Percentiles rank a stretch among this genome's conserved stretches.
These are phyloP conservation scores for Brachionus rubens DNA, from an alignment of 1,140 invertebrate species.

Conservation along the genomic window DNA sequence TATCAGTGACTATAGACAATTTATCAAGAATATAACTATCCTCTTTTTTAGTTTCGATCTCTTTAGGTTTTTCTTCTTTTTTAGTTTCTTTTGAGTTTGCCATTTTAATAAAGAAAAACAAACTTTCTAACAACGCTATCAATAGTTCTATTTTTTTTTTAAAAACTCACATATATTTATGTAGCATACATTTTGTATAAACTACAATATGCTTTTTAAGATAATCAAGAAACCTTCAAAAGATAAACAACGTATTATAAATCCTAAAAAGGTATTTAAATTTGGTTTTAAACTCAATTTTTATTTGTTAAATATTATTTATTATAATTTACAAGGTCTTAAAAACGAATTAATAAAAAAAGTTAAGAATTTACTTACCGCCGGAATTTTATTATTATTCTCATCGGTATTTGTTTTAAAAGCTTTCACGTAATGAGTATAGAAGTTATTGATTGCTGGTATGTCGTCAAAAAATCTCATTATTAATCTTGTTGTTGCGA, in stretches of 20 bases:
- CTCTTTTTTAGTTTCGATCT: background rate
- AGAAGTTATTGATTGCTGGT: background rate
- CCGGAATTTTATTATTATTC: background rate
- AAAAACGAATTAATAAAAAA: background rate
- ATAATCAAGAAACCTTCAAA: too few species aligned
- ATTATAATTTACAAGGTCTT: slow-evolving; percentile 10
- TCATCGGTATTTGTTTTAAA: slow-evolving; percentile 17
- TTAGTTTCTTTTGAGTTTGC: background rate
- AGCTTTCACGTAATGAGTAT: background rate
- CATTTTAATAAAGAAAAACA: background rate
- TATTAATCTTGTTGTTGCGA: background rate
- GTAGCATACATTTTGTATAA: too few species aligned
- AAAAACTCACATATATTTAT: too few species aligned
- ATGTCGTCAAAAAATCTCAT: slow-evolving; percentile 31
- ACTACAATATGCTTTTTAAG: too few species aligned
- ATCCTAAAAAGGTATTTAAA: background rate
- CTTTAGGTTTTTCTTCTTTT: background rate
- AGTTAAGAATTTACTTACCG: background rate
- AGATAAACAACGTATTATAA: too few species aligned
- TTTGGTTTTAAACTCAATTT: background rate
- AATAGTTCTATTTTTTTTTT: too few species aligned
- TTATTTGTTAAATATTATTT: background rate
- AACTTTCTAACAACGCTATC: too few species aligned
- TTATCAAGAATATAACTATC: slow-evolving; percentile 1
- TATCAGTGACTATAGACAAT: slow-evolving; percentile 35